Percentiles rank a stretch among this genome's conserved stretches.
phyloP scores from a whole-genome alignment of 2,888 invertebrate genomes.

The Koerneria pararmatus region DNA sequence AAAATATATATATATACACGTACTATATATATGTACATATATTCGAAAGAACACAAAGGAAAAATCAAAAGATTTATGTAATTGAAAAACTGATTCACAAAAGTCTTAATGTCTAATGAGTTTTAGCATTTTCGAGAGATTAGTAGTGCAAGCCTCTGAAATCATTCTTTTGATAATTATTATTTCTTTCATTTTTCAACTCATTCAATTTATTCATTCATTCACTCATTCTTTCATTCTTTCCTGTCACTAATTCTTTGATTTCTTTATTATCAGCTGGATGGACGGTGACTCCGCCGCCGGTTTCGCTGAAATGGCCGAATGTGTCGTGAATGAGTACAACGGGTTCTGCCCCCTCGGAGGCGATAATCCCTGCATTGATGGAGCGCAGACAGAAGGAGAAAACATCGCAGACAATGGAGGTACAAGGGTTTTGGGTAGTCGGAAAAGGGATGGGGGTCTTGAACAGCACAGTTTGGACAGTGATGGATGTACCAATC shows the following conservation, averaged over 20 bases:
- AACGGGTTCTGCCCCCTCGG: constrained; percentile 47
- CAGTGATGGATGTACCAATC: too few species aligned
- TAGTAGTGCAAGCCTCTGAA: too few species aligned
- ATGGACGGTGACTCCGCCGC: constrained; percentile 39
- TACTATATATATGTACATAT: too few species aligned
- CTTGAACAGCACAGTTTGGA: too few species aligned
- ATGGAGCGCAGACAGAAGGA: constrained; percentile 64
- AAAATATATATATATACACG: too few species aligned
- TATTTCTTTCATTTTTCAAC: neutral
- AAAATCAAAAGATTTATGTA: too few species aligned
- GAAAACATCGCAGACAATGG: constrained; percentile 68
- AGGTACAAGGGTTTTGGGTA: constrained; percentile 30
- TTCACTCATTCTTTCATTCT: neutral
- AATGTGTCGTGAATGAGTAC: constrained; percentile 48
- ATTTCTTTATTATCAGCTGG: constrained; percentile 30
- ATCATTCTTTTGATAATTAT: neutral
- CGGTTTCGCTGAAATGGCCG: constrained; percentile 41
- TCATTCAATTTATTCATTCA: neutral
- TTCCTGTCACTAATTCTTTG: neutral
- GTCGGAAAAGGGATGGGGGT: too few species aligned
- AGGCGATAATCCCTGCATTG: constrained; percentile 35
- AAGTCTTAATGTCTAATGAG: too few species aligned
- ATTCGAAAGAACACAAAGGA: too few species aligned
- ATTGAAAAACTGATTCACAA: too few species aligned
- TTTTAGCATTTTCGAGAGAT: too few species aligned